Evolutionary conservation across 2,888 invertebrate genomes (phyloP), one percentile per base, ranked within the genome.

Genomic region (Gymnosoma rotundatum): DNA sequence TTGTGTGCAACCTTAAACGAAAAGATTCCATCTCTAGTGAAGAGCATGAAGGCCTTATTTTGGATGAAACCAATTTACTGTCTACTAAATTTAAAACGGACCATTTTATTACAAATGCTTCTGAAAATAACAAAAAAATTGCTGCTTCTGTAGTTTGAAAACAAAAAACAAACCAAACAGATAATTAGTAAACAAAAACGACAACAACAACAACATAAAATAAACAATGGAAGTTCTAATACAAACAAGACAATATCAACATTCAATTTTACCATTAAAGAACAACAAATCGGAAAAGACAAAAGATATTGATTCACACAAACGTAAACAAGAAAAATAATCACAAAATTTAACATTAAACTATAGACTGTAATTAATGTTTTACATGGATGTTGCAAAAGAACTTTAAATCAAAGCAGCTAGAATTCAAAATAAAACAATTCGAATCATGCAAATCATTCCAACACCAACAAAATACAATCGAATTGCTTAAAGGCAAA

Each of bases 311-410:
- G 67, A 79, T 61, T 14, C 45, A 48, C 45, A 48, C 45, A 48
- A 16, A n/a, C 45, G 45, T n/a, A 6, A 16, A 80, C 56, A 63
- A 42, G 25, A 76, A 72, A 45, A 63, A 50, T 16, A 25, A 72
- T 54, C 36, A 21, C 61, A 56, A 75, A 56, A 0, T 64, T 56
- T 32, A 70, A 38, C 10, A n/a, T 48, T 38, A 52, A 75, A 70
- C 18, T 75, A 69, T 66, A 60, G 58, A 70, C 64, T 74, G 58
- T 81, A 84, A 84, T 84, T 84, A 84, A 70, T 63, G 73, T 67
- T 74, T 66, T 67, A 50, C 58, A 72, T 56, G 63, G 56, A 73
- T 78, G 67, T 56, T 80, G 69, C 58, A 83, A 64, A 72, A 56
- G 42, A 69, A 61, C 5, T 45, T n/a, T 8, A 61, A 61, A 21